phyloP scores from a whole-genome alignment of 2,113 vertebrate genomes.

The Brienomyrus brachyistius region DNA sequence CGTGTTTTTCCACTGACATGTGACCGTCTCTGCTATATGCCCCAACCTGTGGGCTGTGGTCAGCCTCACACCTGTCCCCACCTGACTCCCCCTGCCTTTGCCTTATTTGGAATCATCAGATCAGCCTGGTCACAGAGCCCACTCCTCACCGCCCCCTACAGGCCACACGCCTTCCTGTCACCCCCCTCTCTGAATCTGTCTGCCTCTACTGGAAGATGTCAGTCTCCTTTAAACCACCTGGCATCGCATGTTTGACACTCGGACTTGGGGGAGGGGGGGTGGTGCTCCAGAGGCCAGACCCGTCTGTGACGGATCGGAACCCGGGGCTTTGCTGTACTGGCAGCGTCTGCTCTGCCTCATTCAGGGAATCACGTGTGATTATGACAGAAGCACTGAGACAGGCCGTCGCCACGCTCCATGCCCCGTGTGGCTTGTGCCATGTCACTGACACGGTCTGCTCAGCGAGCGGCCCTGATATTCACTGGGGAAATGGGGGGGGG shows the following conservation, averaged over 20 bases:
- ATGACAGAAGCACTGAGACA: slow-evolving; percentile 30
- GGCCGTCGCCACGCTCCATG: slow-evolving; percentile 23
- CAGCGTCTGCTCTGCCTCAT: slow-evolving; percentile 46
- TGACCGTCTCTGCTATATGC: slow-evolving; percentile 47
- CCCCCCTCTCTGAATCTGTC: slow-evolving; percentile 30
- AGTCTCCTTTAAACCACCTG: slow-evolving; percentile 26
- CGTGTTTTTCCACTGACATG: slow-evolving; percentile 33
- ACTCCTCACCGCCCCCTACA: background rate
- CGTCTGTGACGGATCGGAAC: slow-evolving; percentile 25
- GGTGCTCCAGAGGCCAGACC: slow-evolving; percentile 16
- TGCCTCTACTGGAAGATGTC: slow-evolving; percentile 31
- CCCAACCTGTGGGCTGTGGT: slow-evolving; percentile 47
- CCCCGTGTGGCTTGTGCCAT: slow-evolving; percentile 21
- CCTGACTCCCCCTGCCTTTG: slow-evolving; percentile 51
- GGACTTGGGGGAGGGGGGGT: background rate
- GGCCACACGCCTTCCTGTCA: background rate
- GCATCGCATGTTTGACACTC: slow-evolving; percentile 31
- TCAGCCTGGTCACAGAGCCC: background rate
- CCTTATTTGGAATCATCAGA: slow-evolving; percentile 48
- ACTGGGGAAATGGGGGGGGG: slow-evolving; percentile 19
- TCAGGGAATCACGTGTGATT: slow-evolving; percentile 33
- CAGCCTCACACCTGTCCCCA: slow-evolving; percentile 58
- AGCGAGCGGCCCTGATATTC: background rate
- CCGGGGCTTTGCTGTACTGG: slow-evolving; percentile 50
- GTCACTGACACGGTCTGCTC: slow-evolving; percentile 16